Base-by-base conservation (phyloP, 1,140 invertebrate genomes). In the Solenopsis invicta region DNA sequence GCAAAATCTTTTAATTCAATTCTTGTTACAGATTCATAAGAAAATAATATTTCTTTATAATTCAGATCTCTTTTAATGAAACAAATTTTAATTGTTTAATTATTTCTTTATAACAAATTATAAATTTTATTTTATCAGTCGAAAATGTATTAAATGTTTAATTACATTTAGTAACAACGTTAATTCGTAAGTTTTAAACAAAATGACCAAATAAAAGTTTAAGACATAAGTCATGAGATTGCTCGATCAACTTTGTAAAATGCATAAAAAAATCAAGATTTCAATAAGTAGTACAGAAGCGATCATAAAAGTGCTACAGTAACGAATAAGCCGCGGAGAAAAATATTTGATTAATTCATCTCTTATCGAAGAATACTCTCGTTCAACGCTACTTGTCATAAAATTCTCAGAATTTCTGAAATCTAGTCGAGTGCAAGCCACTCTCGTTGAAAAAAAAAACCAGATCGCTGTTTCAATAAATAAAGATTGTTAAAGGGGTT, bases 401-500 rank as follows among this genome's bases (percentile, higher is more conserved):
- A 34, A 13, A 4, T 24, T 21, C n/a, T 59, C 8, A 48, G 74
- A 61, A 84, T 75, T 37, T 5, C 4, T 61, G 2, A 24, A 37
- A 4, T 61, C 24, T 61, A 61, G 9, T n/a, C 54, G 45, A 74
- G 16, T 34, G 56, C 41, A 75, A 82, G 61, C 24, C 59, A 72
- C 10, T 34, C 54, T 29, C 29, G 29, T 45, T 77, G 34, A 9
- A 52, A 85, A 67, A 67, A 84, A 67, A 64, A 66, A 78, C 12
- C 18, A 52, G 74, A 85, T 66, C 62, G 18, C 18, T 21, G 48
- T 48, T 84, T 50, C 29, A 48, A 74, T 75, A 84, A 84, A 85
- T 78, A 66, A 85, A 48, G 45, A 80, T 34, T 29, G 34, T 18
- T 59, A 48, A 80, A 66, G 50, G 74, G 62, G 59, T 85, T 77